Evolutionary conservation across 2,113 vertebrate species (phyloP), one percentile per base, ranked within the genome.

Genomic region (Lagopus muta): DNA sequence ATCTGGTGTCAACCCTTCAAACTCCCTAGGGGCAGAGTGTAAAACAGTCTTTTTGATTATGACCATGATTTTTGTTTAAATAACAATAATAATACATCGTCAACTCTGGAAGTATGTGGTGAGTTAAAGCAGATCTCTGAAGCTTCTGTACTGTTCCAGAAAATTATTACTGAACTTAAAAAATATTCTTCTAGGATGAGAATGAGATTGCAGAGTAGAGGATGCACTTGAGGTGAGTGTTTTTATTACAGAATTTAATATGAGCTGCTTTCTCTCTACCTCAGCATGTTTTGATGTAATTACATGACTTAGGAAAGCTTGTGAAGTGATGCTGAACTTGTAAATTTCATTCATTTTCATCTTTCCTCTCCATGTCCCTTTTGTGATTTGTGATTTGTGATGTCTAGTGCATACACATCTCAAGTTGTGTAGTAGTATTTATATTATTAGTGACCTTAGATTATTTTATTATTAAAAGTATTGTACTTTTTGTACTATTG

Each of bases 161-260:
- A 90, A 92, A 90, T 86, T 64, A 28, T 55, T 86, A 70, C 32
- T 82, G 62, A 89, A 66, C 17, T 87, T 81, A 55, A 94, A 65
- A 89, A 88, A 65, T 72, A 19, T 10, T 24, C 9, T 65, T 36
- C 52, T 72, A 86, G 61, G 43, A 92, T 65, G 9, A 24, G 14
- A 58, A 92, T 61, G 9, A 28, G 16, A 58, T 66, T 90, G 34
- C 40, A 93, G 28, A 24, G 30, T 79, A 80, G 67, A 86, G 21
- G 13, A 89, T 5, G 36, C 36, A 80, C 86, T 95, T 82, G 38
- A 88, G 40, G 50, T 0, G 0, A 95, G 57, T 73, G 54, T 75
- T 94, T 73, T 69, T 47, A 5, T 48, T 61, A 67, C 40, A 91
- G 75, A 89, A 91, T 77, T 77, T 92, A 71, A 77, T 58, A 85